These are phyloP conservation scores for Melinopterus prodromus DNA, from an alignment of 2,888 invertebrate genomes.

Conservation along the genomic window DNA sequence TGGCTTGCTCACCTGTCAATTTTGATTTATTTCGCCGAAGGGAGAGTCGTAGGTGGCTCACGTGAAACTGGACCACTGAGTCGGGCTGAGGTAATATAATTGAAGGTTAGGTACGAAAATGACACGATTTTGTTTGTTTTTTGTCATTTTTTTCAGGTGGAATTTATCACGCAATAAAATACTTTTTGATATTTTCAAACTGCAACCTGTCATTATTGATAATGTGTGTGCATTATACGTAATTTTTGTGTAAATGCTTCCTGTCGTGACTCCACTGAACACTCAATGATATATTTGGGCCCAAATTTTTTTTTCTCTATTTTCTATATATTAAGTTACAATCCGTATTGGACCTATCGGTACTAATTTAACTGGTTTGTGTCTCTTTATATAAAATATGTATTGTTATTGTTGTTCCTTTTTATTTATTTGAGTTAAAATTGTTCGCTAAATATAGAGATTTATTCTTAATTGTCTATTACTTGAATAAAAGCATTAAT, in stretches of 20 bases:
- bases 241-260: slow-evolving; percentile 18
- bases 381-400: background rate
- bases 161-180: slow-evolving; percentile 37
- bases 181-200: slow-evolving; percentile 21
- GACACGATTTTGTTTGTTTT: slow-evolving; percentile 17
- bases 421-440: background rate
- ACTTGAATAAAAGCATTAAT: too few relatives aligned
- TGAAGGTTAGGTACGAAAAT: slow-evolving; percentile 10
- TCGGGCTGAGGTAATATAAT: background rate
- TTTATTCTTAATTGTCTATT: too few relatives aligned
- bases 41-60: slow-evolving; percentile 9
- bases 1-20: slow-evolving; percentile 10
- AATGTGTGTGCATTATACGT: slow-evolving; percentile 18
- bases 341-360: too few relatives aligned
- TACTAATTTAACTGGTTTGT: background rate
- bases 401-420: background rate
- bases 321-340: background rate
- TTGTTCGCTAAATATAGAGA: too few relatives aligned
- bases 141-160: slow-evolving; percentile 23
- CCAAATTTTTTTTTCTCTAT: background rate
- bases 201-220: slow-evolving; percentile 11
- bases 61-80: slow-evolving; percentile 18
- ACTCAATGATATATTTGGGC: background rate
- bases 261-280: slow-evolving; percentile 4
- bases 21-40: slow-evolving; percentile 23